Evolutionary conservation across 2,797 vertebrate genomes (phyloP).

Genomic region (Leuciscus waleckii): DNA sequence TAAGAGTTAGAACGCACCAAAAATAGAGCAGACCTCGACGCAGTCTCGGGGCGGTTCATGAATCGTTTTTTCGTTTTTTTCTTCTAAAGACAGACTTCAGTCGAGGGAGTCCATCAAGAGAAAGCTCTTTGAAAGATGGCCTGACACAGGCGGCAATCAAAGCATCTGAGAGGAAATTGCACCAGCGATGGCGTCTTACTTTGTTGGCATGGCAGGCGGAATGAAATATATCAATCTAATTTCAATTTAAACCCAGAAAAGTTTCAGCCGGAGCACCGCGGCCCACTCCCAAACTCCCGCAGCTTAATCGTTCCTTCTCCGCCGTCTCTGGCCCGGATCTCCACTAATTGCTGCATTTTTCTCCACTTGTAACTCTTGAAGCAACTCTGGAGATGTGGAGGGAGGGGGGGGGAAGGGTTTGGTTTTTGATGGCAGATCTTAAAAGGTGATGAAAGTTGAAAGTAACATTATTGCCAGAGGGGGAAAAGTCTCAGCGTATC

Average conservation of each 20-base stretch:
- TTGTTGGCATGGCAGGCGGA: slow-evolving; percentile 39
- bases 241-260: slow-evolving; percentile 48
- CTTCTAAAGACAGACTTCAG: slow-evolving; percentile 22
- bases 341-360: slow-evolving; percentile 55
- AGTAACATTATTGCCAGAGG: slow-evolving; percentile 58
- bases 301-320: background rate
- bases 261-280: background rate
- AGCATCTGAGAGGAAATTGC: slow-evolving; percentile 44
- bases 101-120: slow-evolving; percentile 1
- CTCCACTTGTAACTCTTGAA: slow-evolving; percentile 28
- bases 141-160: slow-evolving; percentile 33
- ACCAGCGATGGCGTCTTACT: slow-evolving; percentile 33
- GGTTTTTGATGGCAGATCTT: slow-evolving; percentile 48
- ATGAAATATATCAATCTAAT: slow-evolving; percentile 57
- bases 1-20: background rate
- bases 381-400: slow-evolving; percentile 1
- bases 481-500: slow-evolving; percentile 25
- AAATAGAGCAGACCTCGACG: slow-evolving; percentile 1
- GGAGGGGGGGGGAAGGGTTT: background rate
- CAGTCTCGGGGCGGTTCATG: background rate
- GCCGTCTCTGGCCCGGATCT: background rate
- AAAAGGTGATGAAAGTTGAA: slow-evolving; percentile 61
- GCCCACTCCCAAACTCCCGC: slow-evolving; percentile 2
- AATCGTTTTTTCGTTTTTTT: background rate
- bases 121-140: slow-evolving; percentile 21